Evolutionary conservation across 2,888 invertebrate genomes (phyloP).

Genomic region (Crematogaster levior): DNA sequence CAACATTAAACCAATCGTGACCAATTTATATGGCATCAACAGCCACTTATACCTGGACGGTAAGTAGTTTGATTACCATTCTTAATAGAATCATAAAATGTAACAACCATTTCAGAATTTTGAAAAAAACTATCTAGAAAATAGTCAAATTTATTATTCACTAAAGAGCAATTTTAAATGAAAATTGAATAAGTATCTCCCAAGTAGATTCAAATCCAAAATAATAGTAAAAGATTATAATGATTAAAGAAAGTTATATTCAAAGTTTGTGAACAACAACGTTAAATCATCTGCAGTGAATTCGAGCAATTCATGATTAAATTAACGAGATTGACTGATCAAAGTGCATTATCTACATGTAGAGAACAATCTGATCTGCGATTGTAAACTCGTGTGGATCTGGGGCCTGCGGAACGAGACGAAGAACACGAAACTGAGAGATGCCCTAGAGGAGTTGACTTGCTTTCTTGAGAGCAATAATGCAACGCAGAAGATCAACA

Average conservation of each 20-base stretch:
- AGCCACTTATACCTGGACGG: conserved; percentile 93
- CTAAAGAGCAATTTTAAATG: background rate
- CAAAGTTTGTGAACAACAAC: background rate
- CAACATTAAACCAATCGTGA: conserved; percentile 92
- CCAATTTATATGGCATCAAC: conserved; percentile 91
- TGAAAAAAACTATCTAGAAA: background rate
- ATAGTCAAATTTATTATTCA: background rate
- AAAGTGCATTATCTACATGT: conserved; percentile 76
- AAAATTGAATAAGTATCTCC: background rate
- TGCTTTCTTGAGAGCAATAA: conserved; percentile 88
- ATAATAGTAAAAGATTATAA: background rate
- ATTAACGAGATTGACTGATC: conserved; percentile 12
- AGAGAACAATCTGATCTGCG: conserved; percentile 94
- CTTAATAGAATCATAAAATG: background rate
- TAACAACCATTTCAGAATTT: background rate
- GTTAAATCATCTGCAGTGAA: background rate
- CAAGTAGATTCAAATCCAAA: background rate
- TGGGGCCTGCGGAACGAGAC: conserved; percentile 91
- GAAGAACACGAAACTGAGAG: conserved; percentile 89
- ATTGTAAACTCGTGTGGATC: conserved; percentile 94
- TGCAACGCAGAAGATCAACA: conserved; percentile 75
- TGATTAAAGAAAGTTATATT: background rate
- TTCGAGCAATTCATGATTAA: background rate
- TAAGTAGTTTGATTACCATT: conserved; percentile 85
- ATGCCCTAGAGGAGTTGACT: conserved; percentile 90